Evolutionary conservation across 2,888 invertebrate genomes (phyloP), one percentile per base, ranked within the genome.

Genomic region (Acrobasis repandana): DNA sequence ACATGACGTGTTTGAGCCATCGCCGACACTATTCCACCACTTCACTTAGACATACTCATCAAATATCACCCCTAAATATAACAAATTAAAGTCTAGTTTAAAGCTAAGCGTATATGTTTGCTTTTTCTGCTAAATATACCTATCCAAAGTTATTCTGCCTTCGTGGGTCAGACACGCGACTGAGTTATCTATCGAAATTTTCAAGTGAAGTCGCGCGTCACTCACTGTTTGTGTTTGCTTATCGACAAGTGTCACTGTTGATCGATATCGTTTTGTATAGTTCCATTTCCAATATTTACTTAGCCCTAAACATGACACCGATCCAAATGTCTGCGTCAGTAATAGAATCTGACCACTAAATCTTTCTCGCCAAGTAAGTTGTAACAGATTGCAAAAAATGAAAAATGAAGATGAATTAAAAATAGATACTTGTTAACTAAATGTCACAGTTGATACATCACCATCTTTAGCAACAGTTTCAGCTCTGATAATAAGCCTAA

Each of bases 1-100:
- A 92, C 91, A 92, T 85, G 83, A 82, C 82, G 83, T 88, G 88
- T 90, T 91, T 90, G 86, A 88, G 77, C 78, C 87, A 76, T 77
- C 79, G 81, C 88, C 90, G 86, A 86, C 86, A 76, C 62, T 64
- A 65, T 67, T 70, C 67, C 65, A 72, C 71, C 69, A 79, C 64
- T 56, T 62, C 75, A 73, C 16, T 63, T 58, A 36, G 58, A 69
- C 56, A 56, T 38, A 36, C 20, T 54, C 63, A 15, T 43, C 49
- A 0, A 68, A 65, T 62, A 18, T 65, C 56, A 69, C 67, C 75
- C 68, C 69, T 80, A 73, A 34, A 0, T 0, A 0, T 0, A 3
- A 61, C 0, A 0, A 0, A 33, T 56, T 72, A 74, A 61, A 65
- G 63, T 6, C n/a, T 11, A 58, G 9, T 47, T 9, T 50, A 15